Conservation (phyloP, 2,113 vertebrate genomes). For the Egretta garzetta region DNA sequence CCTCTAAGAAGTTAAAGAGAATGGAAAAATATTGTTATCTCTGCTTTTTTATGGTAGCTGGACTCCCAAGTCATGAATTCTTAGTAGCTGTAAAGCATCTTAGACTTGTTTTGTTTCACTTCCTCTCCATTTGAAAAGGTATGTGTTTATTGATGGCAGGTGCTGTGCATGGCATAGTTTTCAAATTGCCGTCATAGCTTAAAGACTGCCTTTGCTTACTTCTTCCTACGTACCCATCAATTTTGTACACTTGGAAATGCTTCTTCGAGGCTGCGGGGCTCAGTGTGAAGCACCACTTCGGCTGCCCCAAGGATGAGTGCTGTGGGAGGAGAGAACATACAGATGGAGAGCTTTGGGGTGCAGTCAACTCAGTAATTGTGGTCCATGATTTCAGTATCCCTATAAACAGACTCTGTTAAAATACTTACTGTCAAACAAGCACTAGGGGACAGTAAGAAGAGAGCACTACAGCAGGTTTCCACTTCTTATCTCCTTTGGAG, state of each 20-base stretch:
- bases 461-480: neutral
- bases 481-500: too few species aligned
- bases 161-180: neutral
- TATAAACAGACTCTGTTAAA: neutral
- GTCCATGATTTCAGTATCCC: neutral
- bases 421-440: neutral
- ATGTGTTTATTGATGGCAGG: neutral
- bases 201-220: neutral
- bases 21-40: neutral
- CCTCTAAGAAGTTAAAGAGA: neutral
- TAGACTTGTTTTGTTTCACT: neutral
- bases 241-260: neutral
- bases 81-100: neutral
- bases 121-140: neutral
- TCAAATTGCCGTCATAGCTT: neutral
- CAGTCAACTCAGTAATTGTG: neutral
- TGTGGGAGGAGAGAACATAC: neutral
- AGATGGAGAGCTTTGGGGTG: neutral
- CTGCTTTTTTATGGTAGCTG: neutral
- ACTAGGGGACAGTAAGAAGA: neutral
- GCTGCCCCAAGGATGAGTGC: neutral
- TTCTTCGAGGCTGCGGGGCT: neutral
- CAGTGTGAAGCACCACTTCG: neutral
- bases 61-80: neutral
- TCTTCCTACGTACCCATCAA: neutral